These are phyloP conservation scores for Mustela lutreola DNA, from an alignment of 2,113 vertebrate genomes.

Conservation along the genomic window DNA sequence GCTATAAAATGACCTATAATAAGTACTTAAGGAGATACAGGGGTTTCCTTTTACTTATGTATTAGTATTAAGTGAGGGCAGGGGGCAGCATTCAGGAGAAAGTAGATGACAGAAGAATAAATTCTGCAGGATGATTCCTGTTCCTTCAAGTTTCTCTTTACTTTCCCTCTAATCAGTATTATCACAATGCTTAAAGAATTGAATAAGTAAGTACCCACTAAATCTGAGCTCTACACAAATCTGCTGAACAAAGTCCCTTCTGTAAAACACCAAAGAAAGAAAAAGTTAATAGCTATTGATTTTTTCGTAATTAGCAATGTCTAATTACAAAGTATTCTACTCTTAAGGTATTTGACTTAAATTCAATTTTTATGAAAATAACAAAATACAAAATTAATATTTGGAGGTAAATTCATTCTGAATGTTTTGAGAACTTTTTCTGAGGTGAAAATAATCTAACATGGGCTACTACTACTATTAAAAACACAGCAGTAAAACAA, in stretches of 20 bases:
- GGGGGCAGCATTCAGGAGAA: rapidly evolving
- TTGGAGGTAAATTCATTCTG: background rate
- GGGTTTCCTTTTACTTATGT: background rate
- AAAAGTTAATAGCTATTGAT: background rate
- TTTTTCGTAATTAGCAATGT: background rate
- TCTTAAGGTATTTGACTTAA: background rate
- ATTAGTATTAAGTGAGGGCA: background rate
- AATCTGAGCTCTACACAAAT: background rate
- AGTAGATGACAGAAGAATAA: background rate
- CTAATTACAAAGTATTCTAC: background rate
- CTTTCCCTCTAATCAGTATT: background rate
- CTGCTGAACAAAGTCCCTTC: background rate
- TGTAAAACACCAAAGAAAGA: background rate
- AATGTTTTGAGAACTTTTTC: background rate
- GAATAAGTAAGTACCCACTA: background rate
- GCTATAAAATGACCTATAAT: background rate
- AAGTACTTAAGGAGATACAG: background rate
- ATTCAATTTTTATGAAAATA: background rate
- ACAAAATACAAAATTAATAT: background rate
- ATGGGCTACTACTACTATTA: background rate
- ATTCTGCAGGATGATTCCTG: background rate
- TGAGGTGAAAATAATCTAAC: background rate
- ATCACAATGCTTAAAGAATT: background rate
- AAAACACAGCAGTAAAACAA: background rate
- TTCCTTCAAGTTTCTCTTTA: background rate